These are phyloP conservation scores for Sapajus apella DNA, from an alignment of 2,113 vertebrate species.

Conservation along the genomic window DNA sequence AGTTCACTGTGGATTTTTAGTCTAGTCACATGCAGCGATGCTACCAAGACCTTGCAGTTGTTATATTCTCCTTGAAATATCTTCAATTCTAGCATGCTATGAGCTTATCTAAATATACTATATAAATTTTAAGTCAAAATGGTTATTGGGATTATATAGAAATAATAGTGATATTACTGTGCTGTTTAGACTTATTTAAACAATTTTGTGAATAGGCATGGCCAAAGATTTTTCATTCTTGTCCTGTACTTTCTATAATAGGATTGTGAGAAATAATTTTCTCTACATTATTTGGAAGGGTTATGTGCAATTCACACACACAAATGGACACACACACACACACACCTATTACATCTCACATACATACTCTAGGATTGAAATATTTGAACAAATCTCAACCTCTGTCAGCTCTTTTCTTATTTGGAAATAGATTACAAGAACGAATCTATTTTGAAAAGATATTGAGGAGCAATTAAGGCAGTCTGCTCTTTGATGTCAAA, in stretches of 20 bases:
- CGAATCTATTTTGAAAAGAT: not conserved
- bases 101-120: not conserved
- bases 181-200: constrained; percentile 16
- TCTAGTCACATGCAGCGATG: not conserved
- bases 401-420: not conserved
- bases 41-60: not conserved
- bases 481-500: not conserved
- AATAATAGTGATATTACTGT: not conserved
- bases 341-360: not conserved
- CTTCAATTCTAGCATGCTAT: not conserved
- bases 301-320: not conserved
- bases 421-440: not conserved
- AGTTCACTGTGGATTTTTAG: not conserved
- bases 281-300: not conserved
- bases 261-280: constrained; percentile 46
- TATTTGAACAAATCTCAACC: not conserved
- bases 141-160: not conserved
- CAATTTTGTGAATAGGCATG: not conserved
- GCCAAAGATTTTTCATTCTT: constrained; percentile 31
- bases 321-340: not conserved
- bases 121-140: constrained; percentile 16
- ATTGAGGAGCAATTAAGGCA: not conserved
- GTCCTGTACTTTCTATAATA: not conserved
- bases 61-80: not conserved
- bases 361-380: not conserved